Evolutionary conservation across 2,888 invertebrate genomes (phyloP).

Genomic region (Pharmacophagus antenor): DNA sequence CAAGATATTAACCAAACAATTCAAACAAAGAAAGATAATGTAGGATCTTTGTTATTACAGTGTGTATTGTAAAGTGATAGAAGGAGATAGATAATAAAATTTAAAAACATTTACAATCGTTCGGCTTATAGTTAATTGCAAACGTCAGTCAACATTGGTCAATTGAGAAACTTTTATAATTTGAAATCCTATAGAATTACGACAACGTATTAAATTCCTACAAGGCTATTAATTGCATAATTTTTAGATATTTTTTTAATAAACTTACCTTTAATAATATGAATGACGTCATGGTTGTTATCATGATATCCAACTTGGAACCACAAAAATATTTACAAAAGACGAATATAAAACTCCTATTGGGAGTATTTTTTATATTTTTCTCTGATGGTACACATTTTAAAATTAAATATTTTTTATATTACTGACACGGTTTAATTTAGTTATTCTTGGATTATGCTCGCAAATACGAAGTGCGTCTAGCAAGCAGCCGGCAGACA

Average conservation of each 20-base stretch:
- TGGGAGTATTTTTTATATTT: slow-evolving; percentile 46
- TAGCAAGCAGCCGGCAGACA: slow-evolving; percentile 74
- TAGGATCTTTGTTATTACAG: slow-evolving; percentile 16
- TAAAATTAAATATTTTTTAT: slow-evolving; percentile 43
- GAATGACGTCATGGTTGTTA: slow-evolving; percentile 81
- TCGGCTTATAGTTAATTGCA: slow-evolving; percentile 45
- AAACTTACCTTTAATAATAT: slow-evolving; percentile 75
- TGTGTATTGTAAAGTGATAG: slow-evolving; percentile 6
- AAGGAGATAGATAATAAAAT: slow-evolving; percentile 21
- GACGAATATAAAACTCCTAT: slow-evolving; percentile 37
- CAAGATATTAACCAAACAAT: slow-evolving; percentile 24
- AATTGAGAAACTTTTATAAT: slow-evolving; percentile 63
- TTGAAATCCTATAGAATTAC: slow-evolving; percentile 16
- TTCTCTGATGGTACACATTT: slow-evolving; percentile 57
- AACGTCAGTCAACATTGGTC: slow-evolving; percentile 69
- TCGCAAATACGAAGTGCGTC: slow-evolving; percentile 67
- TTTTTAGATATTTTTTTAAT: slow-evolving; percentile 28
- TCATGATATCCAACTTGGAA: slow-evolving; percentile 75
- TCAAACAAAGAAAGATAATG: slow-evolving; percentile 26
- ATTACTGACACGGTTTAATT: slow-evolving; percentile 50
- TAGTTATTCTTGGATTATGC: slow-evolving; percentile 45
- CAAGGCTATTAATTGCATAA: slow-evolving; percentile 11
- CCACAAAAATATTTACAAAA: slow-evolving; percentile 64
- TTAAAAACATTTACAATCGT: slow-evolving; percentile 15
- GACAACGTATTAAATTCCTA: slow-evolving; percentile 4